phyloP scores from a whole-genome alignment of 2,888 invertebrate species.

The Pheosia tremula region DNA sequence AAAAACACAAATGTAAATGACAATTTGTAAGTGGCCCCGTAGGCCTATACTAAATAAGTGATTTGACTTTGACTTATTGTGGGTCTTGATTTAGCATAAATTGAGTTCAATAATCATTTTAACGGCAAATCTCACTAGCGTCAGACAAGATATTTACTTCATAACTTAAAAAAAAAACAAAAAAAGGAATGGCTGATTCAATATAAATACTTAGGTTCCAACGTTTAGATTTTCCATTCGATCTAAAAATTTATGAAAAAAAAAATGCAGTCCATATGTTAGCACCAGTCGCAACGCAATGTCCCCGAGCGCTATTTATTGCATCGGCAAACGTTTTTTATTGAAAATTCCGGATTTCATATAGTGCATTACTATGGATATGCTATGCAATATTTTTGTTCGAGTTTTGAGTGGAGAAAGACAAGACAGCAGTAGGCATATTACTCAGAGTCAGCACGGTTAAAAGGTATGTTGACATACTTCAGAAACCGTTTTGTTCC shows the following conservation, averaged over 20 bases:
- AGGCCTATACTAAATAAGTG: too few species aligned
- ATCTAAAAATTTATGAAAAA: neutral
- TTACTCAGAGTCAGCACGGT: too few species aligned
- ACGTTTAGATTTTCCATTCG: neutral
- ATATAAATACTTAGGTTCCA: neutral
- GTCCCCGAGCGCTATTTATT: neutral
- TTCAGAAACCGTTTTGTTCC: too few species aligned
- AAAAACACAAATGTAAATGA: too few species aligned
- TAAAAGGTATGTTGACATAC: too few species aligned
- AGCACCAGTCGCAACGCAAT: conserved; percentile 2
- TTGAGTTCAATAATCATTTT: neutral
- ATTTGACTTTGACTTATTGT: too few species aligned
- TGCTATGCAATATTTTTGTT: neutral
- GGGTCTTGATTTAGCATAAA: too few species aligned
- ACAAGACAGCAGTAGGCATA: too few species aligned
- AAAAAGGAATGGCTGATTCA: neutral
- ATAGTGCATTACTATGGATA: neutral
- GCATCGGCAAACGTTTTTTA: conserved; percentile 1
- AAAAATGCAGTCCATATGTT: neutral
- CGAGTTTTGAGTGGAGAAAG: neutral
- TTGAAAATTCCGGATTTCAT: neutral
- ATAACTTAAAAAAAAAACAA: neutral
- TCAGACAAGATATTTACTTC: neutral
- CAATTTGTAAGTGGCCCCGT: too few species aligned
- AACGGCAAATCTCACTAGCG: neutral